Evolutionary conservation across 2,797 vertebrate species (phyloP).

Genomic region (Remorina albescens): DNA sequence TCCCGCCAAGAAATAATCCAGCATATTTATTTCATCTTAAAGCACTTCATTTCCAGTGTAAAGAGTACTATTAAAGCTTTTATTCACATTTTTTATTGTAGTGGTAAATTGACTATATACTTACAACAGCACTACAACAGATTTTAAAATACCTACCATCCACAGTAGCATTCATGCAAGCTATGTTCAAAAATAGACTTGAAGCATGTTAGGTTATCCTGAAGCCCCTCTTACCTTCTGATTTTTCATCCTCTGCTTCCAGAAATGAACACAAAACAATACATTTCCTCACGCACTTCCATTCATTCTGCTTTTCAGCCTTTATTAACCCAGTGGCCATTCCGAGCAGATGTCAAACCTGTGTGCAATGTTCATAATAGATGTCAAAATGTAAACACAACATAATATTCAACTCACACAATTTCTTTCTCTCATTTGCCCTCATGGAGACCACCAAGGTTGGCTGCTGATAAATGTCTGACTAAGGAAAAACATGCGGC

Average conservation of each 20-base stretch:
- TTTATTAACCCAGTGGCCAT: constrained; percentile 17
- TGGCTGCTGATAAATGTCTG: constrained; percentile 28
- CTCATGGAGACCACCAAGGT: constrained; percentile 26
- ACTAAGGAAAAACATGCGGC: constrained; percentile 6
- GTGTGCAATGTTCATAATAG: too few species aligned
- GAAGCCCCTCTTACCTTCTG: background rate
- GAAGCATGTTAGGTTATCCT: too few species aligned
- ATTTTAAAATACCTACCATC: too few species aligned
- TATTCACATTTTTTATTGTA: background rate
- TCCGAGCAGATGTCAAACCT: background rate
- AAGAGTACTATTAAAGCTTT: background rate
- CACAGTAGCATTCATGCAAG: too few species aligned
- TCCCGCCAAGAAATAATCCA: background rate
- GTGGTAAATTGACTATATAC: too few species aligned
- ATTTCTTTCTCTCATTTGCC: constrained; percentile 29
- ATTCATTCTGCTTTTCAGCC: background rate
- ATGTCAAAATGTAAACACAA: constrained; percentile 50
- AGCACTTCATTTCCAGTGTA: background rate
- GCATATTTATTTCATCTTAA: background rate
- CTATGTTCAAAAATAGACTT: too few species aligned
- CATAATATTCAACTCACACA: constrained; percentile 35
- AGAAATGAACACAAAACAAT: background rate
- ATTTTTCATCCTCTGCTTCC: background rate
- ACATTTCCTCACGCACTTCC: constrained; percentile 1
- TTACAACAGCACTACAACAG: too few species aligned